Conservation (phyloP, 2,113 vertebrate genomes). For the Oncorhynchus mykiss region DNA sequence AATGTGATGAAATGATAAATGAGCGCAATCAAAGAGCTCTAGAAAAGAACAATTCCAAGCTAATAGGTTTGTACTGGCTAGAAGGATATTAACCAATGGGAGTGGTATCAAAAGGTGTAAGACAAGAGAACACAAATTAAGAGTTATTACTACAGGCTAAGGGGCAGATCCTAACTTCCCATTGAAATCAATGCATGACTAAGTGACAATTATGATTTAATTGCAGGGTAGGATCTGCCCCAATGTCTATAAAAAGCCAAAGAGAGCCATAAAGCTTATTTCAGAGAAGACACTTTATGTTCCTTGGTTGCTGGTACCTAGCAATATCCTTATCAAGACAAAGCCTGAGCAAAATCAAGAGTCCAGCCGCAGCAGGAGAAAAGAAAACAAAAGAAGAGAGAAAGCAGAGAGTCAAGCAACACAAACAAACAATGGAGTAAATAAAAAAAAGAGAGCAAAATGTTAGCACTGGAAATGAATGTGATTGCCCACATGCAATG, state of each 20-base stretch:
- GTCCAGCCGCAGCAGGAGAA: slow-evolving; percentile 78
- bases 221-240: neutral
- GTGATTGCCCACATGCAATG: slow-evolving; percentile 39
- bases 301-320: slow-evolving; percentile 85
- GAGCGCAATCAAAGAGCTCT: slow-evolving; percentile 22
- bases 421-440: slow-evolving; percentile 60
- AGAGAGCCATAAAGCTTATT: slow-evolving; percentile 74
- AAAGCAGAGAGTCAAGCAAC: slow-evolving; percentile 62
- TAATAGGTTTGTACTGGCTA: neutral
- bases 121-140: slow-evolving; percentile 15
- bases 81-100: neutral
- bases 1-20: neutral
- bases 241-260: slow-evolving; percentile 27
- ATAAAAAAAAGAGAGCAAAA: slow-evolving; percentile 37
- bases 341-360: slow-evolving; percentile 89
- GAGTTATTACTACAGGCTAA: neutral
- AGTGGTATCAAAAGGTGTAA: slow-evolving; percentile 29
- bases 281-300: slow-evolving; percentile 75
- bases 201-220: neutral
- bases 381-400: slow-evolving; percentile 59
- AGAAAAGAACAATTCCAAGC: slow-evolving; percentile 18
- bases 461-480: slow-evolving; percentile 48
- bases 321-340: slow-evolving; percentile 99
- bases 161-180: neutral
- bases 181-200: neutral